Evolutionary conservation across 2,888 invertebrate species (phyloP), one percentile per base, ranked within the genome.

Genomic region (Napeogenes inachia): DNA sequence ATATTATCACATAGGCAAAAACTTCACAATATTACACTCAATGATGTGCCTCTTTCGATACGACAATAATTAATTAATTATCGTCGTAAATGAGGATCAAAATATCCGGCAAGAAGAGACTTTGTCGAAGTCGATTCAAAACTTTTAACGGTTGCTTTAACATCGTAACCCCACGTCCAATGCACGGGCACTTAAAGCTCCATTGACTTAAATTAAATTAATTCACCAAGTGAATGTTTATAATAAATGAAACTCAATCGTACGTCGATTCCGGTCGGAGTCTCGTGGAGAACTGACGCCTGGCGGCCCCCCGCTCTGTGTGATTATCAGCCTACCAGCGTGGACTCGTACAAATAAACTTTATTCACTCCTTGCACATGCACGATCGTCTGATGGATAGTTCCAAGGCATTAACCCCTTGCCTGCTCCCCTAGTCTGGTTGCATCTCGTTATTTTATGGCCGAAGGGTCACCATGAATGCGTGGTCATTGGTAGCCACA

Each of bases 401-500:
- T 79, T 76, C 78, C 78, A 80, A 82, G 88, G 87, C 89, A 89
- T 87, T 89, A 90, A 89, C 89, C 90, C 88, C 86, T 83, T 82
- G 82, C 79, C 81, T 76, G 81, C 82, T 85, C 87, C 89, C 89
- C 84, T 79, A 79, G 81, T 79, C 79, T 81, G 80, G 77, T 69
- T 79, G 76, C 82, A 83, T 85, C 82, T 86, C 82, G 81, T 84
- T 84, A 88, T 89, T 86, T 87, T 76, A 88, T 84, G 87, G 86
- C 74, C 81, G 84, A 88, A 79, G 83, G 83, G 75, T 75, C 79
- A 74, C 75, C 76, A 79, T 85, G 83, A 87, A 88, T 84, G 77
- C 75, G 75, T 74, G 74, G 76, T 70, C 75, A 62, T 72, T 71
- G 75, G 73, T 21, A 21, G 21, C 21, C 21, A 21, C 21, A 21